Percentiles rank a stretch among this genome's conserved stretches.
Conservation (phyloP, 2,797 vertebrate species). For the Scolopax bukidnonensis region DNA sequence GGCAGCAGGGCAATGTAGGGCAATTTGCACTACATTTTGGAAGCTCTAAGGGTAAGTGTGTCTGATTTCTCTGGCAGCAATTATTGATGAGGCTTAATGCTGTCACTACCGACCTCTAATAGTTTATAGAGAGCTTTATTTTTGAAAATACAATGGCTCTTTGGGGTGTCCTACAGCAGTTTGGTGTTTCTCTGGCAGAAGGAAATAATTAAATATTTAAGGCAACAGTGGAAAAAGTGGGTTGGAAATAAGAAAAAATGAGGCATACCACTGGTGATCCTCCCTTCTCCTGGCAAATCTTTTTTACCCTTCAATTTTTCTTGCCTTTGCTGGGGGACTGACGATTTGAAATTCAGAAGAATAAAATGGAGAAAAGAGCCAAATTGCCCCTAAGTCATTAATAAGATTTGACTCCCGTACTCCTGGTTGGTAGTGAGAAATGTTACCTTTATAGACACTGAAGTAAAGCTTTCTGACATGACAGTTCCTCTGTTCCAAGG, state of each 20-base stretch:
- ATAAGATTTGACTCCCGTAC: not conserved
- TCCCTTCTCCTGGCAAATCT: not conserved
- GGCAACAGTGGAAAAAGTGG: not conserved
- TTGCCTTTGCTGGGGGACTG: not conserved
- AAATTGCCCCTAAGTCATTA: not conserved
- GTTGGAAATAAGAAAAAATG: not conserved
- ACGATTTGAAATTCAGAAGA: not conserved
- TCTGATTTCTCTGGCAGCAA: not conserved
- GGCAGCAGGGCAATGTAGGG: too few species aligned
- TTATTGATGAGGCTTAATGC: not conserved
- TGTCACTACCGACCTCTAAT: not conserved
- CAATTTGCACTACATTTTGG: not conserved
- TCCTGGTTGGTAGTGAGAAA: not conserved
- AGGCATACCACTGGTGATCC: not conserved
- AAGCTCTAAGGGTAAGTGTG: not conserved
- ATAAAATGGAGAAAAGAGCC: not conserved
- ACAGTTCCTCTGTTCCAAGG: not conserved
- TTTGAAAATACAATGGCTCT: not conserved
- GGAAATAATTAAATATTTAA: not conserved
- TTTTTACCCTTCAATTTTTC: not conserved
- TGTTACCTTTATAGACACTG: not conserved
- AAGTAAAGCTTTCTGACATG: not conserved
- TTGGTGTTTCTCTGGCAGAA: not conserved
- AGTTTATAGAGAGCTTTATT: not conserved
- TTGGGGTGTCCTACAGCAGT: not conserved